A percentile compares a stretch with the other conserved stretches of the same genome.
Conservation (phyloP, 2,888 invertebrate species). For the Microctonus brassicae region DNA sequence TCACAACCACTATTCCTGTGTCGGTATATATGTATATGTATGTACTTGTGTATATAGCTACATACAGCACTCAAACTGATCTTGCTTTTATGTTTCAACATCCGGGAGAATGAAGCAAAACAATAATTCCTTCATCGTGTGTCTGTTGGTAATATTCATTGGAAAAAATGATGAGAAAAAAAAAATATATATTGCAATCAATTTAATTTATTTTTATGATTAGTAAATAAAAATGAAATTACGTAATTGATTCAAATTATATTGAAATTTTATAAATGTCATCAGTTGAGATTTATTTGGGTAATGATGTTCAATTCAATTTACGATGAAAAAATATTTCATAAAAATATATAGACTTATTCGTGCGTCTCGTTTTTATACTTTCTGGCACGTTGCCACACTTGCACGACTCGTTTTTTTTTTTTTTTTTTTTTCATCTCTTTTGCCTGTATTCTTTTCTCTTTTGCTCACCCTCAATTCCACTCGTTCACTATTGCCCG, state of each 20-base stretch:
- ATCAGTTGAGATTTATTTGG: constrained; percentile 57
- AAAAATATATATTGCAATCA: not conserved
- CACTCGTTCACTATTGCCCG: not conserved
- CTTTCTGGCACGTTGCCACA: constrained; percentile 54
- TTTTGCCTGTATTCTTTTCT: constrained; percentile 37
- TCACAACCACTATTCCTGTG: constrained; percentile 48
- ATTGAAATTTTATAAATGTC: constrained; percentile 53
- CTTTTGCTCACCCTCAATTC: not conserved
- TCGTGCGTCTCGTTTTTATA: constrained; percentile 44
- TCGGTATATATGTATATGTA: constrained; percentile 1
- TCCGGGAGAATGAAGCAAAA: not conserved
- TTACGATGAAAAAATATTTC: constrained; percentile 55
- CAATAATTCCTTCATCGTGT: constrained; percentile 9
- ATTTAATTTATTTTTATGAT: not conserved
- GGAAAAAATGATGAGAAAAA: not conserved
- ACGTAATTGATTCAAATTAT: not conserved
- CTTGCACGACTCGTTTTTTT: constrained; percentile 46
- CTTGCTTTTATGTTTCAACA: constrained; percentile 11
- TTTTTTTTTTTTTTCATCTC: constrained; percentile 22
- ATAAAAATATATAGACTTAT: constrained; percentile 49
- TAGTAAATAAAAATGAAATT: not conserved
- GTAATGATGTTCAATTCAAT: constrained; percentile 60
- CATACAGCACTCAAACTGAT: not conserved
- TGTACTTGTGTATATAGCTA: too few relatives aligned
- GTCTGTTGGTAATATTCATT: not conserved